Conservation (phyloP, 1,140 invertebrate genomes). For the Anadara kagoshimensis region DNA sequence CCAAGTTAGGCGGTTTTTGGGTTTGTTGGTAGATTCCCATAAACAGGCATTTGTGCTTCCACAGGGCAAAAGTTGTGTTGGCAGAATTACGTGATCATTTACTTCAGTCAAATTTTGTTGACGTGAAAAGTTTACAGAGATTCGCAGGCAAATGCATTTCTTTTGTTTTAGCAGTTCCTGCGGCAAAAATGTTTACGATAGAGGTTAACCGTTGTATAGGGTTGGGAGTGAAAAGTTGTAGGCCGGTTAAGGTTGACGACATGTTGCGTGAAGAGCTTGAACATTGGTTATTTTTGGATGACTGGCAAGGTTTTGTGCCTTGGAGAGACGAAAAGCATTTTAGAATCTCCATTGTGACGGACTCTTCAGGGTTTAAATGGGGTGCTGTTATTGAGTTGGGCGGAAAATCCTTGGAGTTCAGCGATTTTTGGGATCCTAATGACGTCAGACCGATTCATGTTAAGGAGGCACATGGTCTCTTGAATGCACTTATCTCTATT, state of each 20-base stretch:
- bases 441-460: neutral
- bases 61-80: too few relatives aligned
- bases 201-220: constrained; percentile 26
- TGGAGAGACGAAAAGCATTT: neutral
- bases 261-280: neutral
- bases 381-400: neutral
- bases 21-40: too few relatives aligned
- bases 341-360: neutral
- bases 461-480: neutral
- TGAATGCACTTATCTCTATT: neutral
- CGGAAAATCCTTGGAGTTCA: neutral
- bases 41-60: too few relatives aligned
- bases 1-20: too few relatives aligned
- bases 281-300: constrained; percentile 7
- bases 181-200: constrained; percentile 15
- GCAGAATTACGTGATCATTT: too few relatives aligned
- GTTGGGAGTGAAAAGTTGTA: neutral
- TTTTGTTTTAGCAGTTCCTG: constrained; percentile 20
- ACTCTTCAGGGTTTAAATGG: neutral
- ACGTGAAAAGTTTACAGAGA: too few relatives aligned
- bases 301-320: neutral
- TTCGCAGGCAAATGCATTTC: too few relatives aligned
- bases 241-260: neutral
- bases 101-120: too few relatives aligned
- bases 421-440: neutral